A percentile compares a stretch with the other conserved stretches of the same genome.
phyloP scores from a whole-genome alignment of 2,888 invertebrate species.

The Clivina fossor region DNA sequence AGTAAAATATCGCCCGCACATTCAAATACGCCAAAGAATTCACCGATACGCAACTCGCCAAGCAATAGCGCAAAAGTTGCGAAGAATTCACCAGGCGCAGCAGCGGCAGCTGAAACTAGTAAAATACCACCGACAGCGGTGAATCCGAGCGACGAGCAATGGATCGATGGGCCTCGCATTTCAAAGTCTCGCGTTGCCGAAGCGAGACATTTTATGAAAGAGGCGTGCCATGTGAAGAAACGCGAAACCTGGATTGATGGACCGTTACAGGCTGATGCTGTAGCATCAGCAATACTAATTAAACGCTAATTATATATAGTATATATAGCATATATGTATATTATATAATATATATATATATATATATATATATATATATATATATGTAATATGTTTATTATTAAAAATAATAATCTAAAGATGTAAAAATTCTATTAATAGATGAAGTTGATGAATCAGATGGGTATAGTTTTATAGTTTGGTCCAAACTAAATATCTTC shows the following conservation, averaged over 20 bases:
- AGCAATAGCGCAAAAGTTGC: slow-evolving; percentile 37
- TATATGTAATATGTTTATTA: too few species aligned
- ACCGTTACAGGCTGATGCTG: slow-evolving; percentile 70
- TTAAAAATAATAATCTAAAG: too few species aligned
- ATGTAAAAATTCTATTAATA: too few species aligned
- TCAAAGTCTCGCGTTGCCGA: slow-evolving; percentile 81
- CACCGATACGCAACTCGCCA: slow-evolving; percentile 57
- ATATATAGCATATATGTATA: too few species aligned
- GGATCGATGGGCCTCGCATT: slow-evolving; percentile 95
- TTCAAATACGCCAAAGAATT: slow-evolving; percentile 58
- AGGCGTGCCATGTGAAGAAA: slow-evolving; percentile 74
- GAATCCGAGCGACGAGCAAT: slow-evolving; percentile 81
- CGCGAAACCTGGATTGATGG: slow-evolving; percentile 96
- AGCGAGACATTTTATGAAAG: slow-evolving; percentile 77
- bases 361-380: too few species aligned
- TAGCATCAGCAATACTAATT: too few species aligned
- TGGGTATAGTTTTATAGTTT: too few species aligned
- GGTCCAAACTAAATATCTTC: too few species aligned
- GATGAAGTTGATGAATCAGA: too few species aligned
- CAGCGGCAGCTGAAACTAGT: slow-evolving; percentile 40
- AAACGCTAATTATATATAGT: too few species aligned
- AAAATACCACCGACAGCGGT: slow-evolving; percentile 50
- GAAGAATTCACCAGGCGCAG: slow-evolving; percentile 38
- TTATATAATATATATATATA: too few species aligned
- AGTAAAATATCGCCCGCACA: slow-evolving; percentile 59